Conservation (phyloP, 2,797 vertebrate species). For the Gallinago solitaria region DNA sequence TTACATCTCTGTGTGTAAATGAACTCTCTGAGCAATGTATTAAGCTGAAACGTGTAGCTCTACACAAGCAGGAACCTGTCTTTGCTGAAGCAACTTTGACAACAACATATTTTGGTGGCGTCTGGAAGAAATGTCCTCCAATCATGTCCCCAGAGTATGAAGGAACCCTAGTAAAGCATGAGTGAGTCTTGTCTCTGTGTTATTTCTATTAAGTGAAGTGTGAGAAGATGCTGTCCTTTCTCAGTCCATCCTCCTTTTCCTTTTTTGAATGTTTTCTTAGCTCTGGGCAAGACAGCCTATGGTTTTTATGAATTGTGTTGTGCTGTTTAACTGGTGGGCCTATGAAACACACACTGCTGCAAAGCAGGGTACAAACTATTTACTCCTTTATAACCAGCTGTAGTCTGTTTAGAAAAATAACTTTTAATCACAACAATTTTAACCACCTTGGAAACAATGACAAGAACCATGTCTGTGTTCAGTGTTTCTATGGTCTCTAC, state of each 20-base stretch:
- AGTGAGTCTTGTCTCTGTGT: neutral
- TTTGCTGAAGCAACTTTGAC: neutral
- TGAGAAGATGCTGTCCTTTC: neutral
- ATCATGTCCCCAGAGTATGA: neutral
- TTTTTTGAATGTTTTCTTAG: neutral
- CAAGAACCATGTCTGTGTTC: neutral
- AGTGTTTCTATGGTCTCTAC: neutral
- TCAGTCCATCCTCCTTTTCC: neutral
- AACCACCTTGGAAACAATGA: neutral
- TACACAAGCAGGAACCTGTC: neutral
- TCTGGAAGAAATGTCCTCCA: neutral
- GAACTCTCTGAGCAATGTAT: neutral
- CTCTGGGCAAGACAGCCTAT: neutral
- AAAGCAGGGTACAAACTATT: neutral
- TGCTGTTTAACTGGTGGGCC: neutral
- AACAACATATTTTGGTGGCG: neutral
- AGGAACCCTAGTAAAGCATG: rapidly evolving
- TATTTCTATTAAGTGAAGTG: neutral
- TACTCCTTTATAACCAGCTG: neutral
- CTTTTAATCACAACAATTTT: neutral
- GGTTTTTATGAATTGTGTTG: neutral
- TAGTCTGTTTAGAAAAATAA: neutral
- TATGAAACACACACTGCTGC: neutral
- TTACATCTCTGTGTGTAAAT: neutral
- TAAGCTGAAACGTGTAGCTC: neutral